Base-by-base conservation (phyloP, 2,113 vertebrate species). In the Hippotragus niger region DNA sequence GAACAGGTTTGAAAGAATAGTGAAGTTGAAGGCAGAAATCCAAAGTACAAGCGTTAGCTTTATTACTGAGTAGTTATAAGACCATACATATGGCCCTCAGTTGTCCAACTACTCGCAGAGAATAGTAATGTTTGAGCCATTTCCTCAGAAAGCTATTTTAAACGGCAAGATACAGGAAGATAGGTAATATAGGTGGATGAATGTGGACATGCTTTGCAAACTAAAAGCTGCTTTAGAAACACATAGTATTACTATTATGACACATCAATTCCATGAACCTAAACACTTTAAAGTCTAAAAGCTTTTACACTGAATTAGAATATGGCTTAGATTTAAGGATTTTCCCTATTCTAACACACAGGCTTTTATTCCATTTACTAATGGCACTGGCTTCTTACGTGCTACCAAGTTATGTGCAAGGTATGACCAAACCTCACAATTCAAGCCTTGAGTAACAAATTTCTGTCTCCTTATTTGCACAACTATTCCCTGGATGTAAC, bases 131-230 rank as follows among this genome's bases (percentile, higher is more conserved):
- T 74, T 23, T 67, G 88, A 95, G 76, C 29, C 13, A 87, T 53
- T 57, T 93, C 45, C 67, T 95, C 17, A 87, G 50, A 96, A 90
- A 95, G 15, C 58, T 78, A 60, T 84, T 92, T 53, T 94, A 33
- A 80, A 52, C 45, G 36, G n/a, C 6, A 88, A 94, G 88, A 90
- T 47, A 95, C 14, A 81, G 16, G 43, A 16, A 57, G 50, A 53
- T 23, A 58, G 62, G 45, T 62, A 47, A 71, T 12, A 58, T 0
- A 92, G 45, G 52, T 74, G 27, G 36, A 71, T 57, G 19, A 47
- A 71, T 36, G 12, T 36, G 29, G 40, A 90, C 81, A 64, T 88
- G 62, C 29, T 95, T 90, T 94, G 52, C 47, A 36, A 97, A 60
- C 52, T 40, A 64, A 25, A 33, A 88, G 47, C 5, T 43, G 78